These are phyloP conservation scores for Pentalonia nigronervosa DNA, from an alignment of 1,140 invertebrate species.

Conservation along the genomic window DNA sequence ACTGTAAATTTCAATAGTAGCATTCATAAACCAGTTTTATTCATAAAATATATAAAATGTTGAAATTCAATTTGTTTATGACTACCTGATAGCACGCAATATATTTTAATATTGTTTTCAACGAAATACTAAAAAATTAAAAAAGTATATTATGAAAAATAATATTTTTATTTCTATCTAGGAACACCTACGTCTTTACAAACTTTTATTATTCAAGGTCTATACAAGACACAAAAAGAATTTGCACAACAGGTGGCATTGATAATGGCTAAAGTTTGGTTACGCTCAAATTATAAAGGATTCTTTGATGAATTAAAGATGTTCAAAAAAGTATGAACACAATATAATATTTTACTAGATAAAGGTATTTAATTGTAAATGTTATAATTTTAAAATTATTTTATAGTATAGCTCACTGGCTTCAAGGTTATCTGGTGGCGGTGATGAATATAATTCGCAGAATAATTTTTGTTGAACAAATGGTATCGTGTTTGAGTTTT, in stretches of 20 bases:
- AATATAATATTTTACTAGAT: not conserved
- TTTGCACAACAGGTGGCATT: conserved; percentile 66
- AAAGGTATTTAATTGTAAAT: not conserved
- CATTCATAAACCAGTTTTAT: not conserved
- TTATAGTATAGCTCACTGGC: conserved; percentile 76
- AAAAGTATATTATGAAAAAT: not conserved
- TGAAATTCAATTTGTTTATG: not conserved
- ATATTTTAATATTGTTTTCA: not conserved
- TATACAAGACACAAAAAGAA: conserved; percentile 66
- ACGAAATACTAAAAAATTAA: not conserved
- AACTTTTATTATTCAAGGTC: conserved; percentile 70
- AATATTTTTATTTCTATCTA: not conserved
- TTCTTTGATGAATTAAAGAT: conserved; percentile 70
- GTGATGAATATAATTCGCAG: conserved; percentile 90
- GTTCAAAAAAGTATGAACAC: conserved; percentile 82
- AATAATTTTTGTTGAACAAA: conserved; percentile 95
- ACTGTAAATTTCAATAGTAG: not conserved
- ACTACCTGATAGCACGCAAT: not conserved
- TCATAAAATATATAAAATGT: not conserved
- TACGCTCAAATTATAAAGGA: conserved; percentile 69
- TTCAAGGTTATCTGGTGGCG: conserved; percentile 78
- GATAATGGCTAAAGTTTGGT: conserved; percentile 70
- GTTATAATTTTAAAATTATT: conserved; percentile 42
- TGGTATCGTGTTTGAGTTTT: conserved; percentile 81
- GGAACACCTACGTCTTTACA: conserved; percentile 82